These are phyloP conservation scores for Leucosticte australis DNA, from an alignment of 2,113 vertebrate genomes.

Conservation along the genomic window DNA sequence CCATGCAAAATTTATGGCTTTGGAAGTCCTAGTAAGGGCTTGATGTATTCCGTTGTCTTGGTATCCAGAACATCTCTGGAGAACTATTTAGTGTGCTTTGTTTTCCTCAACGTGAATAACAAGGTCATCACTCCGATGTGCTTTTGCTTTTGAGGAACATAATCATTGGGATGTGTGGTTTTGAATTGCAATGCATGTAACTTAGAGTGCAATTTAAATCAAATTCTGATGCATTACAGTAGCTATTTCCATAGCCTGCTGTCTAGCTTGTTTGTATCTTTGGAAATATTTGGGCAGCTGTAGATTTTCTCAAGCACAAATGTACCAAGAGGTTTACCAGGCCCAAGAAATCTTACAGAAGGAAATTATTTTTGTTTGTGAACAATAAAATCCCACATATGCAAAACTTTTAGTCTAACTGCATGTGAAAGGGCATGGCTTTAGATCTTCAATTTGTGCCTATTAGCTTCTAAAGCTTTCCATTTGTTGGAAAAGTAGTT, in stretches of 20 bases:
- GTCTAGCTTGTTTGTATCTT: neutral
- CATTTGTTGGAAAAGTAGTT: neutral
- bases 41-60: neutral
- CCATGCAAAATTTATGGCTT: neutral
- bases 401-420: neutral
- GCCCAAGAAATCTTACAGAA: neutral
- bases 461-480: neutral
- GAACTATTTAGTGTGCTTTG: neutral
- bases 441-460: neutral
- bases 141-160: neutral
- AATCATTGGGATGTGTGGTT: neutral
- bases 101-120: neutral
- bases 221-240: neutral
- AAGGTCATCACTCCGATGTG: neutral
- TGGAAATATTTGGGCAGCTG: neutral
- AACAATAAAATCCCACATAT: neutral
- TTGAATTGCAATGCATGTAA: neutral
- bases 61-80: neutral
- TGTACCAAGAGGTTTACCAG: neutral
- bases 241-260: neutral
- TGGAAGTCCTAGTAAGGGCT: neutral
- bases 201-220: neutral
- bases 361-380: neutral
- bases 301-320: neutral
- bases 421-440: neutral